These are phyloP conservation scores for Spondyliosoma cantharus DNA, from an alignment of 2,797 vertebrate genomes.

Conservation along the genomic window DNA sequence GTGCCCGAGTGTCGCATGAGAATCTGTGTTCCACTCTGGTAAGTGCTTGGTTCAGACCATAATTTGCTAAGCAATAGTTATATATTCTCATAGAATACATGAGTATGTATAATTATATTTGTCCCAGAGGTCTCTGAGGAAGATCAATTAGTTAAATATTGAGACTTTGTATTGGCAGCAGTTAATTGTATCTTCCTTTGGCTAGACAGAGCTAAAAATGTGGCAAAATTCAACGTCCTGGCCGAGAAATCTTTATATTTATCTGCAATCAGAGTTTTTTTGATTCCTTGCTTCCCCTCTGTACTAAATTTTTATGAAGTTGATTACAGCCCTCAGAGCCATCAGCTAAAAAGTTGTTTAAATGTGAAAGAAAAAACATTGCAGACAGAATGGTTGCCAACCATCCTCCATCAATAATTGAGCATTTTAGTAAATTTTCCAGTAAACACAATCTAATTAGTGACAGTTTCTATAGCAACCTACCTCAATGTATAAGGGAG, in stretches of 20 bases:
- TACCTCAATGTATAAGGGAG: background rate
- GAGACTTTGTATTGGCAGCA: constrained; percentile 34
- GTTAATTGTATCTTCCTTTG: constrained; percentile 23
- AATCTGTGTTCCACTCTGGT: no score
- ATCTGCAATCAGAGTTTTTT: constrained; percentile 14
- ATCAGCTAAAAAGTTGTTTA: constrained; percentile 29
- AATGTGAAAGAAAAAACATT: constrained; percentile 47
- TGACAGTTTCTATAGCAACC: background rate
- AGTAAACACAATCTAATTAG: constrained; percentile 19
- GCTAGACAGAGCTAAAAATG: background rate
- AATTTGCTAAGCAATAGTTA: no score
- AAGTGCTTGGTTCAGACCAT: no score
- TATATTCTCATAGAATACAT: no score
- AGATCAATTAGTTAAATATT: background rate
- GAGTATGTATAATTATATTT: no score
- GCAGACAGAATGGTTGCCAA: background rate
- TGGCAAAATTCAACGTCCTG: constrained; percentile 1
- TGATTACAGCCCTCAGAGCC: constrained; percentile 50
- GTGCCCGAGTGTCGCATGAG: no score
- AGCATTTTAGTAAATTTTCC: constrained; percentile 15
- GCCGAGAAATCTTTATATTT: background rate
- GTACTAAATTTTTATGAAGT: constrained; percentile 21
- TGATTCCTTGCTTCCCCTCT: constrained; percentile 8
- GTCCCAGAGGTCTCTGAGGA: no score
- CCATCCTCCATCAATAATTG: constrained; percentile 24